A percentile compares a stretch with the other conserved stretches of the same genome.
phyloP scores from a whole-genome alignment of 2,888 invertebrate genomes.

The Drosophila acutilabella region DNA sequence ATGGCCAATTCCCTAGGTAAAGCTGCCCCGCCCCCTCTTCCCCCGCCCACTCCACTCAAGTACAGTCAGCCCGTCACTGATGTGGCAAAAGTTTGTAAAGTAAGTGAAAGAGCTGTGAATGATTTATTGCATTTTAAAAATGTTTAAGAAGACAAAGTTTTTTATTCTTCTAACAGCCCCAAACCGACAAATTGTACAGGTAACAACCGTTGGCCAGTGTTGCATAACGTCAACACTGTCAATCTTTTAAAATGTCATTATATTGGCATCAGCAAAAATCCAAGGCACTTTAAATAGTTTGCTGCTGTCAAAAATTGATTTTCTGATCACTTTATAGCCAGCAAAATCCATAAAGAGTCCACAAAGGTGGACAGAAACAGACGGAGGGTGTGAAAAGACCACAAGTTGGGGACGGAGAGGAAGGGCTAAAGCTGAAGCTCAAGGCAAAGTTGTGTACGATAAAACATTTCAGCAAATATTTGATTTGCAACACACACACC shows the following conservation, averaged over 20 bases:
- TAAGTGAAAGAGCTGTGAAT: slow-evolving; percentile 81
- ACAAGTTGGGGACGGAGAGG: too few relatives aligned
- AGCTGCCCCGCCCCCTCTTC: not conserved
- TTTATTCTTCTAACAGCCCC: slow-evolving; percentile 9
- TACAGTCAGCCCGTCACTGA: slow-evolving; percentile 12
- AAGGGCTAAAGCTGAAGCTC: slow-evolving; percentile 1
- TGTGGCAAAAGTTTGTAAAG: slow-evolving; percentile 79
- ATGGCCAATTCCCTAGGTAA: slow-evolving; percentile 47
- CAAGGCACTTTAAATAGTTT: slow-evolving; percentile 35
- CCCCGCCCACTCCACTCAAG: too few relatives aligned
- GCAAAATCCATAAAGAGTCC: slow-evolving; percentile 1
- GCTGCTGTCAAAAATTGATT: slow-evolving; percentile 72
- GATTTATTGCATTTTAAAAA: slow-evolving; percentile 80
- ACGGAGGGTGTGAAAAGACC: not conserved
- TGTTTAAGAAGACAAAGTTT: slow-evolving; percentile 66
- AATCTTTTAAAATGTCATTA: slow-evolving; percentile 29
- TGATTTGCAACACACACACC: slow-evolving; percentile 46
- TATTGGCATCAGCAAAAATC: slow-evolving; percentile 3
- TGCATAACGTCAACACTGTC: slow-evolving; percentile 29
- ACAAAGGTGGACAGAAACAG: not conserved
- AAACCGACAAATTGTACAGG: slow-evolving; percentile 50
- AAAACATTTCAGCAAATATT: slow-evolving; percentile 64
- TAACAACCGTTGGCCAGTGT: slow-evolving; percentile 29
- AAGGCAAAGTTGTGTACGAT: slow-evolving; percentile 39
- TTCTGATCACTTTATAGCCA: slow-evolving; percentile 11